Base-by-base conservation (phyloP, 2,888 invertebrate species). In the Eristalis tenax region DNA sequence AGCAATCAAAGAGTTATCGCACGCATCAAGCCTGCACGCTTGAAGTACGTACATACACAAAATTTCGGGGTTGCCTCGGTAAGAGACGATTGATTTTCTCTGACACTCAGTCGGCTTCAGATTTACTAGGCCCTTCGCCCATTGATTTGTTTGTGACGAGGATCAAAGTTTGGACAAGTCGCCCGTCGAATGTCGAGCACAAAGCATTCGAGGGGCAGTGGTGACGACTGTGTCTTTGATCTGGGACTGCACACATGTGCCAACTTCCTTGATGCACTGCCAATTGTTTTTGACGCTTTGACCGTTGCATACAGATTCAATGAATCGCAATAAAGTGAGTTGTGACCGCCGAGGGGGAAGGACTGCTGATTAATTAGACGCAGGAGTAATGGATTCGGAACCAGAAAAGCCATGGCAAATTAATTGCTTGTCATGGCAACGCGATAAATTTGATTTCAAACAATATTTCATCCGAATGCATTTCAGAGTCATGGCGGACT, bases 1-100 rank as follows among this genome's bases (percentile, higher is more conserved):
- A 43, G 40, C 64, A 59, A 71, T 79, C 65, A 79, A 71, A 79
- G 57, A 65, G 38, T 79, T 71, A 79, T 79, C 64, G 65, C 78
- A 59, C 73, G 73, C 71, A 59, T 66, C 26, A 18, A 18, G 69
- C 22, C 63, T 50, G 35, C 5, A 28, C 28, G 28, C 18, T 26
- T 32, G 18, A 13, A 63, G 63, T 63, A 61, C 15, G 8, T 61
- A n/a, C n/a, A n/a, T n/a, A n/a, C n/a, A n/a, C n/a, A n/a, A n/a
- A n/a, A n/a, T n/a, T n/a, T 5, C 6, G 15, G 61, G 32, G n/a
- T 26, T 28, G 28, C 43, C n/a, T 43, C n/a, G 18, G 50, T n/a
- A 1, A n/a, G 50, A 18, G 50, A 4, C 18, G 10, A 50, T 50
- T 18, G 50, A 50, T 50, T 50, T 50, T 50, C 50, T 18, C 50